Evolutionary conservation across 2,888 invertebrate genomes (phyloP), one percentile per base, ranked within the genome.

Genomic region (Artemia sp.): DNA sequence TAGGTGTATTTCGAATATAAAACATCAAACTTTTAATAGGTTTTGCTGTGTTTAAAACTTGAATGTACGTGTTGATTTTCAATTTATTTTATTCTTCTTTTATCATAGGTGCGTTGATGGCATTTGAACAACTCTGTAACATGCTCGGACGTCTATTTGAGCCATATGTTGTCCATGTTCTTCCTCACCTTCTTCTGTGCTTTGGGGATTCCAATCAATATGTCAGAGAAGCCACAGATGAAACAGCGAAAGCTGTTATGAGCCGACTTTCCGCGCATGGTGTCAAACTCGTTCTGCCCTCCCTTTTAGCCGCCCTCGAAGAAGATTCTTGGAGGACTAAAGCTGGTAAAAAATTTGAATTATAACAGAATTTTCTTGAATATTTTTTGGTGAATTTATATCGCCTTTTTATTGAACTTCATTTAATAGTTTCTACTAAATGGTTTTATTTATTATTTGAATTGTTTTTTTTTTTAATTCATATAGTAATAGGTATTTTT

Each of bases 311-410:
- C 74, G 97, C 95, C 52, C 81, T 98, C 70, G 91, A 96, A 78
- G 93, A 97, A 78, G 97, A 98, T 80, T 94, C 95, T 14, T 99
- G 98, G 98, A 83, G 98, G 76, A 98, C 98, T 1, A 96, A 96
- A 80, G 91, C 92, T 9, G 92, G 88, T 85, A 69, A 74, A 73
- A 72, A 67, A 19, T 1, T 19, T 19, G 19, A 19, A 69, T 72
- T n/a, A 69, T 50, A 5, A 2, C 8, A 11, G 24, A 64, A 24
- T 9, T 8, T 8, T 9, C 4, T 19, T 19, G 7, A 64, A 64
- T 64, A 8, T 9, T 9, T 8, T 14, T 1, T 64, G 9, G 14
- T 8, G 8, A 64, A 14, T n/a, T 14, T 14, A 58, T 14, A 8
- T 58, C 8, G n/a, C n/a, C 7, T 14, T 14, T 14, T 7, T 58